Evolutionary conservation across 2,113 vertebrate species (phyloP), one percentile per base, ranked within the genome.

Genomic region (Actenoides hombroni): DNA sequence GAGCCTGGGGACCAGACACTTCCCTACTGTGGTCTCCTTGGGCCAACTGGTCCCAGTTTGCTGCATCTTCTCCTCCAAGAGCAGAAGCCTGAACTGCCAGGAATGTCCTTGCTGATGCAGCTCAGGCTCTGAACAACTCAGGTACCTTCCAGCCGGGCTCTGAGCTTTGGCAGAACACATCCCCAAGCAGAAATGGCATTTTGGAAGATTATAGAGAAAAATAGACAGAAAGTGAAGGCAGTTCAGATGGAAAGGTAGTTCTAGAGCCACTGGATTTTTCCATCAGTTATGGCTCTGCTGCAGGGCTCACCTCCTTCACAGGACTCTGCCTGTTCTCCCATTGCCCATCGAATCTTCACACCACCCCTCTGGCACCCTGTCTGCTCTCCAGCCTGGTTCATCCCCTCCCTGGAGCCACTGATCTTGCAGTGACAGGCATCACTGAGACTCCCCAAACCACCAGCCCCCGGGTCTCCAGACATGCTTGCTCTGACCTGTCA

Each of bases 261-360:
- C 60, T 88, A 65, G 33, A 78, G 51, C 11, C 13, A 20, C 39
- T 25, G 61, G 7, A 4, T 44, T 56, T 83, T 46, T 16, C 49
- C 18, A 8, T 2, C 10, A 25, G 6, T 63, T 31, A 19, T 14
- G 19, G 33, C 39, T 48, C 18, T 1, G 0, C 44, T 70, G 7
- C 31, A n/a, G 56, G 35, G 49, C 17, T 85, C 8, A 4, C 21
- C 53, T 35, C 23, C 20, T 64, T 46, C 0, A 0, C 39, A 84
- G 35, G 13, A 15, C 19, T 59, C 65, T 59, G 9, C 31, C 44
- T 56, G 2, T 33, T 74, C 44, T 64, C 31, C 26, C 16, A 81
- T 39, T 74, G 17, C 29, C 35, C 44, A 42, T 25, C 26, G 64
- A 33, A 51, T 3, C 25, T 54, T 77, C 75, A 49, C 7, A 10